Conservation (phyloP, 1,140 invertebrate genomes). For the Sinonovacula constricta region DNA sequence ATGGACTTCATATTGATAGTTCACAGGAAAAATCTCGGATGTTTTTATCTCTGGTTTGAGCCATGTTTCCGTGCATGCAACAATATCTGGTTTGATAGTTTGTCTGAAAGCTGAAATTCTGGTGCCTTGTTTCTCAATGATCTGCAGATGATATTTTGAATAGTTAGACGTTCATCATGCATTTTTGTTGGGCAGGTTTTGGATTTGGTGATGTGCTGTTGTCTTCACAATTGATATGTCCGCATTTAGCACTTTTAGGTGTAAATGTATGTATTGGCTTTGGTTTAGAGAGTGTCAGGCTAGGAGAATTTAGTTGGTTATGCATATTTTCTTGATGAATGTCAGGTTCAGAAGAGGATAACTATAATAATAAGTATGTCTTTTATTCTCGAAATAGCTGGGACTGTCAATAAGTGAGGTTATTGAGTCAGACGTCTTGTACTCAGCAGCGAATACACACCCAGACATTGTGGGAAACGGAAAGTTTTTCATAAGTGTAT, state of each 20-base stretch:
- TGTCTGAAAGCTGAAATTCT: not conserved
- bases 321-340: no score
- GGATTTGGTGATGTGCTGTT: no score
- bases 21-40: conserved; percentile 5
- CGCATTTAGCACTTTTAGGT: no score
- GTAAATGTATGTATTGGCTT: no score
- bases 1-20: no score
- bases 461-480: conserved; percentile 7
- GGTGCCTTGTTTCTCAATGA: not conserved
- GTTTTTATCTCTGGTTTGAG: conserved; percentile 20
- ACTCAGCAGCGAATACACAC: not conserved
- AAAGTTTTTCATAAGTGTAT: conserved; percentile 6
- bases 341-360: no score
- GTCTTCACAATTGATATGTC: no score
- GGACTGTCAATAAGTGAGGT: no score
- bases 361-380: no score
- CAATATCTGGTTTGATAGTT: not conserved
- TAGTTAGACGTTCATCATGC: not conserved
- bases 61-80: conserved; percentile 23
- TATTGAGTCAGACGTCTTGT: not conserved
- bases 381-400: no score
- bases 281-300: no score
- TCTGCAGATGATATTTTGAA: not conserved
- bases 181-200: not conserved
- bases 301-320: no score